Conservation (phyloP, 2,888 invertebrate species). For the Ditula angustiorana region DNA sequence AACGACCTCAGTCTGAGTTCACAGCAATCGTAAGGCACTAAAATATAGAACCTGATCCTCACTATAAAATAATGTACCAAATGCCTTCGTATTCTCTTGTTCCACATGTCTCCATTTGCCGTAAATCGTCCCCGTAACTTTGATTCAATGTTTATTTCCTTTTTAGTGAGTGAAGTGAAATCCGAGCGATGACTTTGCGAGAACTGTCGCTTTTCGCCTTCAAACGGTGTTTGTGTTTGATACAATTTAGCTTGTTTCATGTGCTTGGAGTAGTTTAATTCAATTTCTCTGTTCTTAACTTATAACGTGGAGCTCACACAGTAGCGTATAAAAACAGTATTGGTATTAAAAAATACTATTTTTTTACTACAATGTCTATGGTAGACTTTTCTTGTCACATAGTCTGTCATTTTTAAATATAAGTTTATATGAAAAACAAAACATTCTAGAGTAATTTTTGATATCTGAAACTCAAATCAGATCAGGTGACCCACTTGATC, state of each 20-base stretch:
- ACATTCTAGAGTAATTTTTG: no score
- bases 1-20: no score
- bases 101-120: constrained; percentile 29
- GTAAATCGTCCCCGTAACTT: constrained; percentile 46
- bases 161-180: constrained; percentile 45
- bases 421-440: no score
- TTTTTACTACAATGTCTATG: no score
- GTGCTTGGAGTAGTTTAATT: constrained; percentile 1
- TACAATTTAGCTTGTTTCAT: constrained; percentile 47
- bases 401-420: no score
- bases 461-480: no score
- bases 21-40: neutral
- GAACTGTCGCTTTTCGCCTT: constrained; percentile 52
- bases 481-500: no score
- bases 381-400: no score
- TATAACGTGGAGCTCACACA: no score
- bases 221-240: constrained; percentile 53
- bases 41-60: neutral
- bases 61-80: constrained; percentile 3
- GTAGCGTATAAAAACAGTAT: no score
- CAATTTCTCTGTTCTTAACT: neutral
- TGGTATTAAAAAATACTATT: no score
- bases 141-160: constrained; percentile 46
- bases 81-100: neutral
- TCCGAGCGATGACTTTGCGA: constrained; percentile 49